Base-by-base conservation (phyloP, 2,797 vertebrate species). In the Rhodeus uyekii region DNA sequence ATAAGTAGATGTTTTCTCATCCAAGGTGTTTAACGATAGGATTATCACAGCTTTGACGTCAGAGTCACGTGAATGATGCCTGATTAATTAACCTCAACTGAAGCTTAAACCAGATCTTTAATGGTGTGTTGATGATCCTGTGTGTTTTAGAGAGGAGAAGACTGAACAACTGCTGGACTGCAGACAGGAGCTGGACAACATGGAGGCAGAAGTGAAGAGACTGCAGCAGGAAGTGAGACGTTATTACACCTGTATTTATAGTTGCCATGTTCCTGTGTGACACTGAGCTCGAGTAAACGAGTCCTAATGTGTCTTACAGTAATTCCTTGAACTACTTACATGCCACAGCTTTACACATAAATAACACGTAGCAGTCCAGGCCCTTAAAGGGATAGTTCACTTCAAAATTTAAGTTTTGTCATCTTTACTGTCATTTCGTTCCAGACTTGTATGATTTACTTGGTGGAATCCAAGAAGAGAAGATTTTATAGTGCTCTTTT, bases 141-240 rank as follows among this genome's bases (percentile, higher is more conserved):
- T 53, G 1, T 85, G 86, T 92, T 89, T 24, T 89, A 99, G 98
- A 72, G 98, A 99, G 91, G 98, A 99, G 90, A 99, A 99, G 92
- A 99, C 96, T 27, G 98, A 99, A 89, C 97, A 99, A 87, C 95
- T 98, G 79, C 85, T 99, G 91, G 98, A 99, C 91, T 98, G 96
- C 88, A 96, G 97, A 78, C 98, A 99, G 91, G 98, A 99, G 88
- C 92, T 97, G 74, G 97, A 97, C 29, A 96, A 97, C 90, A 95
- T 97, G 93, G 98, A 98, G 91, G 87, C 89, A 58, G 97, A 99
- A 90, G 88, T 97, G 22, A 99, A 96, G 92, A 96, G 93, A 86
- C 92, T 99, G 78, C 98, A 98, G 84, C 97, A 98, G 88, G 98
- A 99, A 96, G 98, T 98, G 88, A 81, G 2, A 4, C 50, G 38